phyloP scores from a whole-genome alignment of 2,113 vertebrate genomes.

The Myotis yumanensis region DNA sequence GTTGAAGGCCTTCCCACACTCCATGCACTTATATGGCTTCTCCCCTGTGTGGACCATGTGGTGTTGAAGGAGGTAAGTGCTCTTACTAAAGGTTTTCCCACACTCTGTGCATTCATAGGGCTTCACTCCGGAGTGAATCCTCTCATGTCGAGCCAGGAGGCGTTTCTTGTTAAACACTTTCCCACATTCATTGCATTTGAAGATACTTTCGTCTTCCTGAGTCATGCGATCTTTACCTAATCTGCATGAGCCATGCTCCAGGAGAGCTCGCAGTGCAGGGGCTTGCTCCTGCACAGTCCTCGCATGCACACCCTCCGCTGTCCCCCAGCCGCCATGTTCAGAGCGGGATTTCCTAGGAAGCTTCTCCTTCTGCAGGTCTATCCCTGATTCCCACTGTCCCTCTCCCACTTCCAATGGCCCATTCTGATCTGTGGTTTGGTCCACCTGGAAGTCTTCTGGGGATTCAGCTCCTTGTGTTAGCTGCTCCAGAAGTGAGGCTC shows the following conservation, averaged over 20 bases:
- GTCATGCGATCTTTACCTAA: neutral
- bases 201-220: slow-evolving; percentile 28
- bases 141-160: slow-evolving; percentile 61
- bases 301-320: neutral
- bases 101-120: slow-evolving; percentile 70
- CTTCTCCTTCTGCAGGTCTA: neutral
- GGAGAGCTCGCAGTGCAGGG: neutral
- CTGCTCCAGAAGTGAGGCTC: neutral
- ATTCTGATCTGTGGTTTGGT: neutral
- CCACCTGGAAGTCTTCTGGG: neutral
- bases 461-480: neutral
- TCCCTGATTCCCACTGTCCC: neutral
- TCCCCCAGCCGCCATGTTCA: neutral
- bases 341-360: neutral
- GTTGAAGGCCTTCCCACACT: slow-evolving; percentile 75
- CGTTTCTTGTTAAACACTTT: slow-evolving; percentile 68
- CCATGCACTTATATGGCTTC: slow-evolving; percentile 68
- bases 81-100: slow-evolving; percentile 73
- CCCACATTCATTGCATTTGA: slow-evolving; percentile 63
- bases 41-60: slow-evolving; percentile 69
- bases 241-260: neutral
- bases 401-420: neutral
- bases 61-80: slow-evolving; percentile 65
- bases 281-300: neutral
- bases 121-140: slow-evolving; percentile 72